phyloP scores from a whole-genome alignment of 1,140 invertebrate species.

The Pogonus chalceus region DNA sequence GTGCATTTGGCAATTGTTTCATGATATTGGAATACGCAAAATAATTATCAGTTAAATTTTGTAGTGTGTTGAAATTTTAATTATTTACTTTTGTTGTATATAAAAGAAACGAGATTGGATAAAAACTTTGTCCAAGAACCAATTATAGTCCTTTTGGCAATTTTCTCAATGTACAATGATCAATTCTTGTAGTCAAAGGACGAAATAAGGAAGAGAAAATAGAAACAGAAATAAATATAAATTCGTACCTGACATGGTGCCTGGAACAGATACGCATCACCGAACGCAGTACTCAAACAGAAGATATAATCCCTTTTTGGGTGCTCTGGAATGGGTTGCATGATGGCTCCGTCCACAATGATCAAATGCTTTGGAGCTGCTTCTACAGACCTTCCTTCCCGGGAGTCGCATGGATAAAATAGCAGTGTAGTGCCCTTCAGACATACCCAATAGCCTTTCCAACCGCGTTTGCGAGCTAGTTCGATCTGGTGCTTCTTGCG shows the following conservation, averaged over 20 bases:
- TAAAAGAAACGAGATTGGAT: no score
- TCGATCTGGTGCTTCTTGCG: conserved; percentile 95
- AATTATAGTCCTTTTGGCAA: no score
- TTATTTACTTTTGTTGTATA: no score
- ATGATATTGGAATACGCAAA: no score
- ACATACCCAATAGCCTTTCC: conserved; percentile 98
- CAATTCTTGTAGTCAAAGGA: no score
- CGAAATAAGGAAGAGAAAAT: no score
- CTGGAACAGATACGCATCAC: conserved; percentile 95
- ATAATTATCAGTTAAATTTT: no score
- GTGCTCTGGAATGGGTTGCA: conserved; percentile 97
- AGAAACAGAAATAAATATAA: no score
- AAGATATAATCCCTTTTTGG: conserved; percentile 96
- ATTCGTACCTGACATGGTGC: conserved; percentile 60
- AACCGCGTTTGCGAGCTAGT: conserved; percentile 85
- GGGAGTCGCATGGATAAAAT: conserved; percentile 92
- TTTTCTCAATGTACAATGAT: no score
- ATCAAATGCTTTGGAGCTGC: conserved; percentile 90
- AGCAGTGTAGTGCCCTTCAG: conserved; percentile 92
- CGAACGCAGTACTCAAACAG: conserved; percentile 94
- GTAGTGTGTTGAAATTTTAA: no score
- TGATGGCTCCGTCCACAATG: conserved; percentile 94
- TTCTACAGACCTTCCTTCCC: conserved; percentile 81
- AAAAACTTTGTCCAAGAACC: no score
- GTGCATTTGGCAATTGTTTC: no score